Evolutionary conservation across 2,113 vertebrate species (phyloP).

Genomic region (Acrocephalus kingi): DNA sequence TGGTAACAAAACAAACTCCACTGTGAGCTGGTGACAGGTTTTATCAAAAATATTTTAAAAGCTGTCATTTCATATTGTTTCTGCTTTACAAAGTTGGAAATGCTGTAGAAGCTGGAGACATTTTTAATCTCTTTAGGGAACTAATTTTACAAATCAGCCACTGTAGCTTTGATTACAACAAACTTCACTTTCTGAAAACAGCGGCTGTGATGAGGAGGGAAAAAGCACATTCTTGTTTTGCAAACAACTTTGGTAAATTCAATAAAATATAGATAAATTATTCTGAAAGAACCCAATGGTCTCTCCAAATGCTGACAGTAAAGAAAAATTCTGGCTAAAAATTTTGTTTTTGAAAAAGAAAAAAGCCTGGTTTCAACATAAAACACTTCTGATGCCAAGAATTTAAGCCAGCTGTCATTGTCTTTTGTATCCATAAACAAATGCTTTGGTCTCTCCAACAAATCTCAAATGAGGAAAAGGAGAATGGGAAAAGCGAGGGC

Average conservation of each 20-base stretch:
- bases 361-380: background rate
- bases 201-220: background rate
- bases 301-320: background rate
- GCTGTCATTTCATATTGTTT: conserved; percentile 27
- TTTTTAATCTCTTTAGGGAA: conserved; percentile 15
- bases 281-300: background rate
- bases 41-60: conserved; percentile 37
- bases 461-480: background rate
- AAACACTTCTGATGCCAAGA: conserved; percentile 22
- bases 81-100: background rate
- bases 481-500: background rate
- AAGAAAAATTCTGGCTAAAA: conserved; percentile 9
- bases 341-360: background rate
- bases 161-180: background rate
- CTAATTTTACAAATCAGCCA: background rate
- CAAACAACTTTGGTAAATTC: background rate
- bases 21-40: conserved; percentile 27
- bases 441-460: conserved; percentile 38
- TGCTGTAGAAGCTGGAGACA: background rate
- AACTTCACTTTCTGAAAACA: background rate
- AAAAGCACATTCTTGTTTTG: background rate
- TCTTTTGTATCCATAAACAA: conserved; percentile 53
- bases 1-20: background rate
- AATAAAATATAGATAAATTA: background rate
- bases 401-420: conserved; percentile 56